Percentiles rank a stretch among this genome's conserved stretches.
phyloP scores from a whole-genome alignment of 2,888 invertebrate genomes.

The Ormyrus rosae region DNA sequence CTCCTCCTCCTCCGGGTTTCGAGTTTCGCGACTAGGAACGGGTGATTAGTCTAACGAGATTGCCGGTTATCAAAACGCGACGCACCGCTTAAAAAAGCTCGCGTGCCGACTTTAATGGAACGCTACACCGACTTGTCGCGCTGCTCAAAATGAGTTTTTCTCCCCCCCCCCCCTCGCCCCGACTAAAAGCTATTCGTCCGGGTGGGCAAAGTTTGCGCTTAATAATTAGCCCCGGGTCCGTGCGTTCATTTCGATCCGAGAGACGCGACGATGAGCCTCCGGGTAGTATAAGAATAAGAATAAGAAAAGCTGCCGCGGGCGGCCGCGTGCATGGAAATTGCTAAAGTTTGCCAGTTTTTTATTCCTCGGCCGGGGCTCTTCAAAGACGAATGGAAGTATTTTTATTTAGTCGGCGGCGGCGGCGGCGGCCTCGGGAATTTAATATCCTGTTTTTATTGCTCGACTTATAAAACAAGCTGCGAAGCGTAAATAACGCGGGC shows the following conservation, averaged over 20 bases:
- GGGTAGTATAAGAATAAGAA: background rate
- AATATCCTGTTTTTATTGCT: too few relatives aligned
- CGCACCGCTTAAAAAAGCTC: too few relatives aligned
- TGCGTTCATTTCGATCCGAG: slow-evolving; percentile 35
- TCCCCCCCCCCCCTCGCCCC: too few relatives aligned
- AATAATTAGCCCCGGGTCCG: slow-evolving; percentile 19
- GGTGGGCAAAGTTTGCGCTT: slow-evolving; percentile 17
- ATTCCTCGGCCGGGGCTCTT: background rate
- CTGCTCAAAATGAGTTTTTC: background rate
- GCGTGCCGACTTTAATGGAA: background rate
- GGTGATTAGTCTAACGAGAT: background rate
- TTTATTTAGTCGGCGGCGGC: too few relatives aligned
- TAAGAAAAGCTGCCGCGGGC: background rate
- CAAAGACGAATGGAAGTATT: slow-evolving; percentile 22
- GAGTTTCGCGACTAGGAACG: background rate
- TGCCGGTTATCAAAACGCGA: too few relatives aligned
- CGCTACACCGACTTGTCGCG: background rate
- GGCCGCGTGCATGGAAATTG: slow-evolving; percentile 29
- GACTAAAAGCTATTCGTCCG: slow-evolving; percentile 7
- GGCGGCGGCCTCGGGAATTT: too few relatives aligned
- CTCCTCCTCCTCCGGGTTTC: background rate
- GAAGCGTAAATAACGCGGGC: too few relatives aligned
- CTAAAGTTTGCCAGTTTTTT: slow-evolving; percentile 22
- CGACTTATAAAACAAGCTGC: background rate
- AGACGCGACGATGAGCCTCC: background rate